Evolutionary conservation across 1,140 invertebrate genomes (phyloP), one percentile per base, ranked within the genome.

Genomic region (Cyrtorhinus lividipennis): DNA sequence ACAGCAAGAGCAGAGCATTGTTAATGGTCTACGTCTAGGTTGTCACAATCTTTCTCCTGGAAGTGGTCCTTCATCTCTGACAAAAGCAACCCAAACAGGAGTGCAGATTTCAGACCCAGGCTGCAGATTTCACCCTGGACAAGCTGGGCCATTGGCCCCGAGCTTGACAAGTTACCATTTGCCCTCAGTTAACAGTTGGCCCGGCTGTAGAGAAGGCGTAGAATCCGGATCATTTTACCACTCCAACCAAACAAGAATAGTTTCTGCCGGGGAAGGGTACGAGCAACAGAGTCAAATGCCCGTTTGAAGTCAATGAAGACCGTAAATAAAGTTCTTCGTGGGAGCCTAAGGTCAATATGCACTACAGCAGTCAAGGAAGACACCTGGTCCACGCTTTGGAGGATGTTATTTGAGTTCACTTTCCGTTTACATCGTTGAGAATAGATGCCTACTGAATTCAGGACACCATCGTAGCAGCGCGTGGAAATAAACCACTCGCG

Each of bases 201-300:
- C 20, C 18, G 30, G 15, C 30, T 38, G 30, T 38, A 38, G 5
- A 38, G 15, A 15, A 38, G 30, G 30, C 30, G 30, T 5, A 38
- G 30, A 22, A 53, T 53, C 5, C 48, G 48, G 48, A 53, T 53
- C 20, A 53, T 53, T 20, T 53, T 53, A 22, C 48, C 48, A 53
- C 48, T 53, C 48, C 10, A 8, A 53, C 56, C 56, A 26, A 8
- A 24, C 22, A 24, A 25, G 24, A 24, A 27, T 12, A 66, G 23
- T 58, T 67, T 67, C 3, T 26, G 12, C 65, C 65, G 64, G 0
- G 66, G 56, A 13, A 64, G 38, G 0, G 27, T 18, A 24, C 62
- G 66, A 13, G 26, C n/a, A 1, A 67, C 20, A 3, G 65, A 66
- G 48, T 64, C 62, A 56, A 67, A 67, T 1, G 66, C 66, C 1